A percentile compares a stretch with the other conserved stretches of the same genome.
Evolutionary conservation across 2,113 vertebrate genomes (phyloP).

Genomic region (Ciconia maguari): DNA sequence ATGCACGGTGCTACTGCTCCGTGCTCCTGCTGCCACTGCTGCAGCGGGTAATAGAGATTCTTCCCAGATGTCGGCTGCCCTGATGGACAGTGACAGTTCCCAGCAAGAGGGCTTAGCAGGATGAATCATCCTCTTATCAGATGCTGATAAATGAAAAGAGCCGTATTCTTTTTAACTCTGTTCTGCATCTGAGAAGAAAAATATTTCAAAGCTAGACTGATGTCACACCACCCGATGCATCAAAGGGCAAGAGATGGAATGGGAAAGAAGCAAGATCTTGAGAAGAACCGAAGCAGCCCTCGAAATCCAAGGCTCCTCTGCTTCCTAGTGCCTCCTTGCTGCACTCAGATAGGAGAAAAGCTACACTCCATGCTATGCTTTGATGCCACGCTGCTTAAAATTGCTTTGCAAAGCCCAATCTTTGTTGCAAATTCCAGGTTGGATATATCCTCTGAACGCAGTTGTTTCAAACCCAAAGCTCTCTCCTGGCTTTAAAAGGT

Average conservation of each 20-base stretch:
- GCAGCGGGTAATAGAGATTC: neutral
- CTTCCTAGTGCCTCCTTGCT: neutral
- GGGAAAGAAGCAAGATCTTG: neutral
- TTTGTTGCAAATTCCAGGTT: conserved; percentile 15
- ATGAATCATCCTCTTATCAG: conserved; percentile 43
- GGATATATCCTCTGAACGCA: neutral
- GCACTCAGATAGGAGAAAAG: neutral
- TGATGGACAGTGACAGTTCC: neutral
- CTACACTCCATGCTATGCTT: neutral
- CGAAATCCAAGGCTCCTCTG: neutral
- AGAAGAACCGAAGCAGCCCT: neutral
- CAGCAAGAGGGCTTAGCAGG: neutral
- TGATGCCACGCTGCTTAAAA: neutral
- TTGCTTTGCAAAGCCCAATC: neutral
- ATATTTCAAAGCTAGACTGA: conserved; percentile 26
- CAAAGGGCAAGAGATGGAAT: neutral
- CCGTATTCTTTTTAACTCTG: conserved; percentile 26
- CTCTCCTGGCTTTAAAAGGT: conserved; percentile 31
- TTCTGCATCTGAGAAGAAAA: conserved; percentile 22
- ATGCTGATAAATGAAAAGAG: conserved; percentile 13
- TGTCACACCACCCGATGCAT: neutral
- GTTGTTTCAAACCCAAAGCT: conserved; percentile 2
- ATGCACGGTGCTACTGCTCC: neutral
- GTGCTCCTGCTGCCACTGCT: neutral
- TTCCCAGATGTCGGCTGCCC: neutral